Conservation (phyloP, 2,888 invertebrate genomes). For the Nowickia ferox region DNA sequence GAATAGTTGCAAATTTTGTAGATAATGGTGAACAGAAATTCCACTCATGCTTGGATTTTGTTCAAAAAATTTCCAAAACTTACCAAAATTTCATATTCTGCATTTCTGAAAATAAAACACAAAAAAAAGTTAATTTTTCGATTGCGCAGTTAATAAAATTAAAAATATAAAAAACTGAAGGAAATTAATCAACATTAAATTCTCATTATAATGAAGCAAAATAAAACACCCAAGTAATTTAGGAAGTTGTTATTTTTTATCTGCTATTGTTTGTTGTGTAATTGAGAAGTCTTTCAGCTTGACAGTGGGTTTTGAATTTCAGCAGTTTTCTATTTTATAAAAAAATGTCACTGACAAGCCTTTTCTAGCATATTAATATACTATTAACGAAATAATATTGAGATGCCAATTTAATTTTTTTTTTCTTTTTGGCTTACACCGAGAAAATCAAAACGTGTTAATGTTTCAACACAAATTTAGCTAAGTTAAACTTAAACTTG, state of each 20-base stretch:
- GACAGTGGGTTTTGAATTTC: conserved; percentile 47
- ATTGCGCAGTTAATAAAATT: conserved; percentile 12
- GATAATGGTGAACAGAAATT: background rate
- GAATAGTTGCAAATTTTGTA: background rate
- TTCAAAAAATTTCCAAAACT: conserved; percentile 15
- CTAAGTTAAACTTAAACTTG: background rate
- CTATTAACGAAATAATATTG: conserved; percentile 29
- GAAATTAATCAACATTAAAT: conserved; percentile 58
- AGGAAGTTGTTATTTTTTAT: conserved; percentile 46
- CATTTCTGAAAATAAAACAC: conserved; percentile 47
- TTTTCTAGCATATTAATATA: conserved; percentile 21
- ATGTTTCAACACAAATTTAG: background rate
- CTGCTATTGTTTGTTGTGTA: conserved; percentile 34
- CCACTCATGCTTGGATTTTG: background rate
- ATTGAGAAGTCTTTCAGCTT: conserved; percentile 36
- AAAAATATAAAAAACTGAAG: conserved; percentile 24
- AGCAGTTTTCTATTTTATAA: background rate
- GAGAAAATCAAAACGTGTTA: background rate
- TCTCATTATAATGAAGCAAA: conserved; percentile 46
- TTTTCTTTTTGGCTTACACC: background rate
- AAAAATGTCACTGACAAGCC: conserved; percentile 50
- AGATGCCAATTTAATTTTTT: background rate
- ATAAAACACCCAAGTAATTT: conserved; percentile 47
- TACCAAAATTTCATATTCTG: conserved; percentile 46
- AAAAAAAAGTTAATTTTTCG: conserved; percentile 21